Base-by-base conservation (phyloP, 2,797 vertebrate genomes). In the Sebastiscus tertius region DNA sequence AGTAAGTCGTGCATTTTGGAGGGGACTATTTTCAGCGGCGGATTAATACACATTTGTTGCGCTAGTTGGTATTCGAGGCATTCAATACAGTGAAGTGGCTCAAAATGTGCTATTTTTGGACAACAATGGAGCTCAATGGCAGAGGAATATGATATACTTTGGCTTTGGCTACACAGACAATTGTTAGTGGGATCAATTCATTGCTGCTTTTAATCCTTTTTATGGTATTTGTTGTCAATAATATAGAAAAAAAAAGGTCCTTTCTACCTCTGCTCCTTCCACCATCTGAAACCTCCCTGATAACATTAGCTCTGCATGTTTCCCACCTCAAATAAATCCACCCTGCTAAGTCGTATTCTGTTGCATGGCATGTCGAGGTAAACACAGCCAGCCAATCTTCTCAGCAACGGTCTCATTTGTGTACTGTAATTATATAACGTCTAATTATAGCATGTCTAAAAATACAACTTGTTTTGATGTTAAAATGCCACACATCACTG, bases 401-500 rank as follows among this genome's bases (percentile, higher is more conserved):
- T 72, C 27, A 42, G 77, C 20, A 10, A 16, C n/a, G 24, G 2
- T 46, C 52, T 62, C 6, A 39, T 63, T 49, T 61, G 8, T 72
- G 64, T 39, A 22, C 1, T 39, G n/a, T 24, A n/a, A 80, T 82
- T 72, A 80, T n/a, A 52, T 65, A 75, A 77, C 63, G n/a, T 70
- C 46, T 62, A 65, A 82, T 76, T 62, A 79, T 31, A 26, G 68
- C 56, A 75, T 54, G 13, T 59, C 52, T 55, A 31, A 85, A 83
- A 33, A 36, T 39, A 59, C 10, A 31, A 11, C 16, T 18, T 58
- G 9, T 73, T 49, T 36, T 39, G 18, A 75, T 72, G 29, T 42
- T 31, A 29, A 80, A 80, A 77, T 20, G 8, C 49, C 13, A 46
- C 22, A 62, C 22, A 22, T 62, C 6, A 31, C 31, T 61, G 56